phyloP scores from a whole-genome alignment of 2,113 vertebrate species.

The Empidonax traillii region DNA sequence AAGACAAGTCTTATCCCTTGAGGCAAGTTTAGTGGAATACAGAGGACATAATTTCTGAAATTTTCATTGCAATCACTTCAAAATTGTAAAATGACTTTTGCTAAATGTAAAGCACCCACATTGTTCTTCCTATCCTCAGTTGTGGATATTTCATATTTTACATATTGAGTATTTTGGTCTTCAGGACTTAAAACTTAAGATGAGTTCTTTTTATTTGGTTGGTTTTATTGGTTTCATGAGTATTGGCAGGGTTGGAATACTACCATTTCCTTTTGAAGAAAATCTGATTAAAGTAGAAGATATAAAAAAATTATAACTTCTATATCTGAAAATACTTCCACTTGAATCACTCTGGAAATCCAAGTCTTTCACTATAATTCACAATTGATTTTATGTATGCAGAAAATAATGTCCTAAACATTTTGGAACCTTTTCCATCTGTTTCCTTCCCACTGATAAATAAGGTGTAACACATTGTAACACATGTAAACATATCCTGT shows the following conservation, averaged over 20 bases:
- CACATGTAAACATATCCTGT: not conserved
- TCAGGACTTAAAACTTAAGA: not conserved
- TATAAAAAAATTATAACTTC: not conserved
- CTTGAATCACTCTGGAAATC: not conserved
- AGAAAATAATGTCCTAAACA: not conserved
- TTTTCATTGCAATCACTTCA: not conserved
- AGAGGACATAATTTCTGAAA: not conserved
- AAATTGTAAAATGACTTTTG: not conserved
- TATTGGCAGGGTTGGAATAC: not conserved
- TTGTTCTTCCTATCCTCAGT: not conserved
- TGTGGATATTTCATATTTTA: not conserved
- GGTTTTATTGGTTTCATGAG: not conserved
- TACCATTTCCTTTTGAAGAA: not conserved
- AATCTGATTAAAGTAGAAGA: not conserved
- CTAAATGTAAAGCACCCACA: not conserved
- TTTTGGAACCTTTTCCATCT: not conserved
- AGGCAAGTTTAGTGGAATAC: not conserved
- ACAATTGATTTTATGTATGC: not conserved
- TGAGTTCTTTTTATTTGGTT: rapidly evolving
- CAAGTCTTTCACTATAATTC: not conserved
- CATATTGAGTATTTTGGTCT: not conserved
- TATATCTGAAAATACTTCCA: not conserved
- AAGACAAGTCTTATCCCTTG: not conserved
- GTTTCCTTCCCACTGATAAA: not conserved
- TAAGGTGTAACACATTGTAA: not conserved